phyloP scores from a whole-genome alignment of 2,797 vertebrate genomes.

The Gymnothorax reevesii region DNA sequence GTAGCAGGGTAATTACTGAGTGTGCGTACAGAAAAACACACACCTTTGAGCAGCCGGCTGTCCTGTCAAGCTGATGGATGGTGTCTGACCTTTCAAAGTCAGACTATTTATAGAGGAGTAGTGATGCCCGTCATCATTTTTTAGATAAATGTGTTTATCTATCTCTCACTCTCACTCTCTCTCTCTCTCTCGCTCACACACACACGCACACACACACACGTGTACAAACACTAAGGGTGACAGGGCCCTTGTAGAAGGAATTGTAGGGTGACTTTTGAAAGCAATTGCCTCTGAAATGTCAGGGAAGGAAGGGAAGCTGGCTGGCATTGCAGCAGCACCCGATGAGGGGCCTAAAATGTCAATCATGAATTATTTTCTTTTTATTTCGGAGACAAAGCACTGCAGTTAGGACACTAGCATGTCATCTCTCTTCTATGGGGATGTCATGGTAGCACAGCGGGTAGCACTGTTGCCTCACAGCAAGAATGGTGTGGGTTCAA shows the following conservation, averaged over 20 bases:
- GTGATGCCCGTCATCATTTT: not conserved
- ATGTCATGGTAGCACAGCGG: no score
- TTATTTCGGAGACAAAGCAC: not conserved
- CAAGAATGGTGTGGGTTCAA: no score
- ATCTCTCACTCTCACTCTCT: not conserved
- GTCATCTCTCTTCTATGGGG: not conserved
- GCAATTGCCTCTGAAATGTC: not conserved
- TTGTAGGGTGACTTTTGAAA: not conserved
- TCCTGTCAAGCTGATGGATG: not conserved
- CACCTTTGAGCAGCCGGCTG: not conserved
- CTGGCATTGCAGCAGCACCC: not conserved
- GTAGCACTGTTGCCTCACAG: no score
- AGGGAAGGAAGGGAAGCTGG: not conserved
- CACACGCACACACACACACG: not conserved
- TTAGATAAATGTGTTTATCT: not conserved
- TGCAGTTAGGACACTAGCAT: not conserved
- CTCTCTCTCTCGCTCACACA: not conserved
- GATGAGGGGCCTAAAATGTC: not conserved
- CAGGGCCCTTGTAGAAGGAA: not conserved
- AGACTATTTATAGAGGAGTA: not conserved
- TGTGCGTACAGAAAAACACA: not conserved
- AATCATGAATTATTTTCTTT: not conserved
- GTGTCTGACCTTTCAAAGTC: constrained; percentile 7
- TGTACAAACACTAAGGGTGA: not conserved
- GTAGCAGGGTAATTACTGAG: not conserved